Conservation (phyloP, 2,797 vertebrate species). For the Pangasius djambal region DNA sequence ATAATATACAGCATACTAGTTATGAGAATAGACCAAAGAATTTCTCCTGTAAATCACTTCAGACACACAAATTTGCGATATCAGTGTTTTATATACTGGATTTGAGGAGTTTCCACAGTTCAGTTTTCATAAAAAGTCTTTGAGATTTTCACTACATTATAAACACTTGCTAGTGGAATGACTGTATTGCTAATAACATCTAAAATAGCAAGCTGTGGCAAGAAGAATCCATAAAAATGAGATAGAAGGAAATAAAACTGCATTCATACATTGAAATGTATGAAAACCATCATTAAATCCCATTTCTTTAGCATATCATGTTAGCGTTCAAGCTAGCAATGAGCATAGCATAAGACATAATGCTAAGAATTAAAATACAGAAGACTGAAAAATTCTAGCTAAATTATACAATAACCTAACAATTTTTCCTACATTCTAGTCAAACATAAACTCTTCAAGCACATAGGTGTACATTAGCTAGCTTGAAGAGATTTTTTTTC, state of each 20-base stretch:
- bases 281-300: neutral
- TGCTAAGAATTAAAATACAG: neutral
- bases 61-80: slow-evolving; percentile 41
- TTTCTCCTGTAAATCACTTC: slow-evolving; percentile 43
- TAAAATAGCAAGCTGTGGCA: neutral
- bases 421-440: neutral
- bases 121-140: neutral
- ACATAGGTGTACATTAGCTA: neutral
- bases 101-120: neutral
- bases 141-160: neutral
- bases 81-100: slow-evolving; percentile 34
- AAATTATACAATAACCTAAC: neutral
- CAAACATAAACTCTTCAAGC: neutral
- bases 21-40: slow-evolving; percentile 42
- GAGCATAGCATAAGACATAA: neutral
- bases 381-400: neutral
- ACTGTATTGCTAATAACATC: too few relatives aligned
- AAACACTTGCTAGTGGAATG: neutral
- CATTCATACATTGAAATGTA: neutral
- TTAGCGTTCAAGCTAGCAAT: neutral
- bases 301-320: neutral
- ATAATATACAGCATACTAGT: slow-evolving; percentile 53
- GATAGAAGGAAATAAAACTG: neutral
- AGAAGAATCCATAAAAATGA: neutral
- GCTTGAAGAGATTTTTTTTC: neutral